These are phyloP conservation scores for Prinia subflava DNA, from an alignment of 2,113 vertebrate genomes.

Conservation along the genomic window DNA sequence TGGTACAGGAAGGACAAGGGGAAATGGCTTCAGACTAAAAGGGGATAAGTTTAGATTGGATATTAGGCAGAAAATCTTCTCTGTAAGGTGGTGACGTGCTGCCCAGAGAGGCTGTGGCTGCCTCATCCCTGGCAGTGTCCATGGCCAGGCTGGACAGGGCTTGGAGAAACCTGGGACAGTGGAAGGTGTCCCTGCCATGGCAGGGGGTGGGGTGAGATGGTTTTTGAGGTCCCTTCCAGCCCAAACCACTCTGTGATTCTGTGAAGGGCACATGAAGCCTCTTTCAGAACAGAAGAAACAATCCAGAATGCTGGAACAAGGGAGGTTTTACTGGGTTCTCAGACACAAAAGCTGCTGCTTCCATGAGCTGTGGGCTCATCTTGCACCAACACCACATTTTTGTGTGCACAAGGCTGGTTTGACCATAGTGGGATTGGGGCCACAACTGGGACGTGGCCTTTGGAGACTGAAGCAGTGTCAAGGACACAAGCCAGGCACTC, in stretches of 20 bases:
- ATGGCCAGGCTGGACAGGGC: accelerated
- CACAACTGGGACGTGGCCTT: neutral
- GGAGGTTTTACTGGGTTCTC: neutral
- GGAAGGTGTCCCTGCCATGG: neutral
- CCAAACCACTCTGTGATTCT: neutral
- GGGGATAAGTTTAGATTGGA: neutral
- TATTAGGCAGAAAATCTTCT: neutral
- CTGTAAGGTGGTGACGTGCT: neutral
- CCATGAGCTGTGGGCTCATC: neutral
- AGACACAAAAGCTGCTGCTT: neutral
- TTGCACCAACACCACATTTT: accelerated
- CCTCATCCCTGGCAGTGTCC: neutral
- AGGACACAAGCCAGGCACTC: neutral
- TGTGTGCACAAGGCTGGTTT: neutral
- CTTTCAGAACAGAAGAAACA: neutral
- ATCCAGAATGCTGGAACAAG: neutral
- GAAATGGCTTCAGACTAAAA: neutral
- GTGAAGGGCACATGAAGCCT: neutral
- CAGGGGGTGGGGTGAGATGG: neutral
- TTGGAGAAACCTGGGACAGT: neutral
- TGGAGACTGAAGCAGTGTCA: neutral
- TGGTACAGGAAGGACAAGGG: neutral
- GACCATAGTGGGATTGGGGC: neutral
- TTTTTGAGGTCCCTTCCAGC: neutral
- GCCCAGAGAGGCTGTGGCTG: neutral